These are phyloP conservation scores for Xestia rhomboidea DNA, from an alignment of 2,888 invertebrate species.

Conservation along the genomic window DNA sequence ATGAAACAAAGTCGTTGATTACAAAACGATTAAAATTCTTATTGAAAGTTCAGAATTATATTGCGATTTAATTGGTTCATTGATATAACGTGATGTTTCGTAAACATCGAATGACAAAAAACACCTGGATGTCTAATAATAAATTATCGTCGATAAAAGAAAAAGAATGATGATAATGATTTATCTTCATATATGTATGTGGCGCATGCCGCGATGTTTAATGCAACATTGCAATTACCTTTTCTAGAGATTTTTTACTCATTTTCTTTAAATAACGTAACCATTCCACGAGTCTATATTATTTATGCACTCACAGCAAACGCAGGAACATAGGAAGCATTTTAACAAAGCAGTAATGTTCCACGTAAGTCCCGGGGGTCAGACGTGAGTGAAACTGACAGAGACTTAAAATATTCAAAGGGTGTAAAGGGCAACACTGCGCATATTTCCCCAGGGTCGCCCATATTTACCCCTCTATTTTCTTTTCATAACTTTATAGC, in stretches of 20 bases:
- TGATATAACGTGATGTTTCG: not conserved
- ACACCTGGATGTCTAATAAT: not conserved
- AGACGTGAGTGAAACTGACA: constrained; percentile 75
- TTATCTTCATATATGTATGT: not conserved
- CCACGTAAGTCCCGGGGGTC: constrained; percentile 63
- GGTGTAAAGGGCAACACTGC: constrained; percentile 88
- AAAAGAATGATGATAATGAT: not conserved
- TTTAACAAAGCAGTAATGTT: constrained; percentile 56
- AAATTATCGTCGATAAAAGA: not conserved
- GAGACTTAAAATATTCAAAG: constrained; percentile 88
- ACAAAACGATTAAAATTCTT: constrained; percentile 11
- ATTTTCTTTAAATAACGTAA: not conserved
- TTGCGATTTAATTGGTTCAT: constrained; percentile 2
- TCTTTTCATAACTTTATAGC: constrained; percentile 53
- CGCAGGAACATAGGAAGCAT: not conserved
- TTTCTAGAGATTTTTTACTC: not conserved
- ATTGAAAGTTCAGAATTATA: not conserved
- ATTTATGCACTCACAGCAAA: constrained; percentile 32
- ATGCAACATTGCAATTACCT: not conserved
- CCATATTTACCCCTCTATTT: constrained; percentile 74
- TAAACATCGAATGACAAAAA: not conserved
- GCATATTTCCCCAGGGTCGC: constrained; percentile 86
- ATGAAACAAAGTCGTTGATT: not conserved
- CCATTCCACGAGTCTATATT: not conserved
- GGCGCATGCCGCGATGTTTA: not conserved